A percentile compares a stretch with the other conserved stretches of the same genome.
phyloP scores from a whole-genome alignment of 2,113 vertebrate species.

The Phyllopteryx taeniolatus region DNA sequence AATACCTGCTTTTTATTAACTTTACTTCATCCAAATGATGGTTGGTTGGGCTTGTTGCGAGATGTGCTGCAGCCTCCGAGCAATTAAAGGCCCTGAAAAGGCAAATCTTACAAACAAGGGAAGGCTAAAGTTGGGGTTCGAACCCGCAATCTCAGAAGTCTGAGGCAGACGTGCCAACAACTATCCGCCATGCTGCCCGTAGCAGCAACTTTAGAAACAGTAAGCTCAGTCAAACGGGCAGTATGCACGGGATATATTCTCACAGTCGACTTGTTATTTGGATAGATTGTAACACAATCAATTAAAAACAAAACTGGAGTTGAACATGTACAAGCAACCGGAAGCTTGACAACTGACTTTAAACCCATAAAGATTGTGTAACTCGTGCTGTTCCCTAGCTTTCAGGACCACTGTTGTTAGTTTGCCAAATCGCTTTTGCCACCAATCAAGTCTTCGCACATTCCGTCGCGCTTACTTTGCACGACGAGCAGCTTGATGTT shows the following conservation, averaged over 20 bases:
- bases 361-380: not conserved
- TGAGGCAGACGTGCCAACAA: no score
- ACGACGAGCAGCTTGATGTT: constrained; percentile 4
- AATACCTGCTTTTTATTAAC: no score
- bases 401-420: not conserved
- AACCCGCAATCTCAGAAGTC: not conserved
- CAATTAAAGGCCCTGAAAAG: no score
- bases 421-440: no score
- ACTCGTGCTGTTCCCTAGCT: not conserved
- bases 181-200: no score
- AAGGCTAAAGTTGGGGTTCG: no score
- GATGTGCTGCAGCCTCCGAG: no score
- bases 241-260: no score
- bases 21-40: no score
- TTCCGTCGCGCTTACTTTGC: not conserved
- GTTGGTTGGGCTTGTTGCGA: no score
- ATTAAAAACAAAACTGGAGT: no score
- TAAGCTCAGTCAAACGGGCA: not conserved
- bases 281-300: not conserved
- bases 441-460: not conserved
- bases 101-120: no score
- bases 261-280: not conserved
- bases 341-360: not conserved
- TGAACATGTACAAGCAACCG: not conserved
- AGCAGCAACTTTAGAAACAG: not conserved